These are phyloP conservation scores for Basileuterus tristriatus DNA, from an alignment of 2,797 vertebrate genomes.

Conservation along the genomic window DNA sequence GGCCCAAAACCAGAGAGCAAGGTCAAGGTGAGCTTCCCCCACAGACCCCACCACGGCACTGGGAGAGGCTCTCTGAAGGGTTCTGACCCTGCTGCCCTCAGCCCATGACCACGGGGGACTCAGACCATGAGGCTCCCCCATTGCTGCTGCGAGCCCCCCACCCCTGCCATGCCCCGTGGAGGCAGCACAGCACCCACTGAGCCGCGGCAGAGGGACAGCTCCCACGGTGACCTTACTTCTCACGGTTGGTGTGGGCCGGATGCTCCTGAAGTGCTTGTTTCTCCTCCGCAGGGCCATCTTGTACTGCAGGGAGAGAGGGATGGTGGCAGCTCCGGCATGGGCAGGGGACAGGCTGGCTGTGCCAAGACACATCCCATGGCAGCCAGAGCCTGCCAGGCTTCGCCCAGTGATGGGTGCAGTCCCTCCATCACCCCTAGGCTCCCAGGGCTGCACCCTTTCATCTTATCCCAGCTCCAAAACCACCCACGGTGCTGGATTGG, in stretches of 20 bases:
- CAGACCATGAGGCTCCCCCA: background rate
- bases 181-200: fast-evolving
- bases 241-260: slow-evolving; percentile 78
- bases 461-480: background rate
- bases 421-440: background rate
- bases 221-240: slow-evolving; percentile 73
- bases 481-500: fast-evolving
- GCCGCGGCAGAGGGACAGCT: fast-evolving
- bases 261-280: slow-evolving; percentile 75
- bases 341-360: background rate
- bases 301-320: slow-evolving; percentile 42
- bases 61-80: background rate
- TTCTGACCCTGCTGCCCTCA: background rate
- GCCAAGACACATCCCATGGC: fast-evolving
- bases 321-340: fast-evolving
- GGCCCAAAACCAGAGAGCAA: background rate
- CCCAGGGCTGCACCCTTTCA: background rate
- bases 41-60: fast-evolving
- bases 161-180: fast-evolving
- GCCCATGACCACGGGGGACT: fast-evolving
- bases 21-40: background rate
- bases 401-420: fast-evolving
- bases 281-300: slow-evolving; percentile 75
- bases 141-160: fast-evolving
- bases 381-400: background rate